Evolutionary conservation across 2,797 vertebrate species (phyloP).

Genomic region (Antennarius maculatus): DNA sequence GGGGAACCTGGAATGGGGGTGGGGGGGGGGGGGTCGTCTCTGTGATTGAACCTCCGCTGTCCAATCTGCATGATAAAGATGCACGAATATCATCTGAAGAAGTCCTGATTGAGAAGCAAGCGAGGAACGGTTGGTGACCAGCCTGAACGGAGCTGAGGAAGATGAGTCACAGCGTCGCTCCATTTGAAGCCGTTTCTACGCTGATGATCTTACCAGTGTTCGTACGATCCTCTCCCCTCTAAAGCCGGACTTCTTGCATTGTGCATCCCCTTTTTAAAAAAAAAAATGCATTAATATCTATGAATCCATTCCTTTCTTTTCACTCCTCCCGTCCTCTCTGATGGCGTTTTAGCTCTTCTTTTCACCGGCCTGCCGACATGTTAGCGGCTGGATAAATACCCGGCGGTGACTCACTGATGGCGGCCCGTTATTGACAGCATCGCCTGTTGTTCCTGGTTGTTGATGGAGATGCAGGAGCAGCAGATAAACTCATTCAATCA

Average conservation of each 20-base stretch:
- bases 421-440: slow-evolving; percentile 37
- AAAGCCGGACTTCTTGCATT: slow-evolving; percentile 22
- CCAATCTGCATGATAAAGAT: slow-evolving; percentile 50
- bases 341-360: slow-evolving; percentile 45
- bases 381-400: slow-evolving; percentile 34
- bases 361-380: slow-evolving; percentile 64
- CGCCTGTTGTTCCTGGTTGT: slow-evolving; percentile 27
- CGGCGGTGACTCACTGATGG: slow-evolving; percentile 61
- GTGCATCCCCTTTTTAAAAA: slow-evolving; percentile 15
- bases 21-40: slow-evolving; percentile 25
- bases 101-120: slow-evolving; percentile 23
- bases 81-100: slow-evolving; percentile 27
- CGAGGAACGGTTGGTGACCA: slow-evolving; percentile 46
- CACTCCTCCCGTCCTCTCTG: slow-evolving; percentile 21
- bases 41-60: slow-evolving; percentile 43
- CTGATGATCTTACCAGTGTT: slow-evolving; percentile 44
- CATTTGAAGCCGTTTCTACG: slow-evolving; percentile 48
- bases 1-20: background rate
- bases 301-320: slow-evolving; percentile 8
- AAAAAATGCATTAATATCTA: background rate
- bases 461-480: slow-evolving; percentile 40
- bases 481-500: slow-evolving; percentile 11
- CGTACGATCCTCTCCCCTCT: slow-evolving; percentile 26
- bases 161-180: slow-evolving; percentile 32
- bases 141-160: slow-evolving; percentile 33